phyloP scores from a whole-genome alignment of 2,797 vertebrate species.

The Anisognathus igniventris region DNA sequence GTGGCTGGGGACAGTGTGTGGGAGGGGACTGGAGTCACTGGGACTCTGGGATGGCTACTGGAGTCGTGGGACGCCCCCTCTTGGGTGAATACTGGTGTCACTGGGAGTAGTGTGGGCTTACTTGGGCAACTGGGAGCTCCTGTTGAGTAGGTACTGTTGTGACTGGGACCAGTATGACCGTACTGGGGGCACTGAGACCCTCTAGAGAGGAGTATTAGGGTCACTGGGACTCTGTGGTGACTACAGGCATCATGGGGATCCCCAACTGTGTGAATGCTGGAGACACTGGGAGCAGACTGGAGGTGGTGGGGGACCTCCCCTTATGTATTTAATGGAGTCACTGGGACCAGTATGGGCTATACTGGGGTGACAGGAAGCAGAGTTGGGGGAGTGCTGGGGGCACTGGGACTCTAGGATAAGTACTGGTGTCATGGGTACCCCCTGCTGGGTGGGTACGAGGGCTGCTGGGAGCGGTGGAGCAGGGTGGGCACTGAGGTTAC shows the following conservation, averaged over 20 bases:
- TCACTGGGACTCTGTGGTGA: background rate
- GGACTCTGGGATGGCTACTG: background rate
- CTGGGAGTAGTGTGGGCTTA: background rate
- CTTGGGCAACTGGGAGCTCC: background rate
- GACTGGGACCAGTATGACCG: background rate
- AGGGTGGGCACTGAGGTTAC: background rate
- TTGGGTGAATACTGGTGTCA: background rate
- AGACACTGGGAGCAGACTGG: background rate
- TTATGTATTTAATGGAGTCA: background rate
- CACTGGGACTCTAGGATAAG: background rate
- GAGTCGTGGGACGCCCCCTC: background rate
- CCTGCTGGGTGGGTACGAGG: background rate
- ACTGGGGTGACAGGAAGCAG: background rate
- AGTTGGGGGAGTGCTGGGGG: too few relatives aligned
- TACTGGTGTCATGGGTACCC: background rate
- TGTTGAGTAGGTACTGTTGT: background rate
- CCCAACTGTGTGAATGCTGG: background rate
- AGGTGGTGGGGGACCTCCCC: background rate
- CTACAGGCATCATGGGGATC: background rate
- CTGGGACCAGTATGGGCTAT: background rate
- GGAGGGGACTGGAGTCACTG: background rate
- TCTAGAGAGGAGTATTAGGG: background rate
- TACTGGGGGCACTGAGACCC: background rate
- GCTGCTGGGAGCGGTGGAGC: background rate
- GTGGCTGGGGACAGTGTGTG: background rate